These are phyloP conservation scores for Calliphora vicina DNA, from an alignment of 1,140 invertebrate species.

Conservation along the genomic window DNA sequence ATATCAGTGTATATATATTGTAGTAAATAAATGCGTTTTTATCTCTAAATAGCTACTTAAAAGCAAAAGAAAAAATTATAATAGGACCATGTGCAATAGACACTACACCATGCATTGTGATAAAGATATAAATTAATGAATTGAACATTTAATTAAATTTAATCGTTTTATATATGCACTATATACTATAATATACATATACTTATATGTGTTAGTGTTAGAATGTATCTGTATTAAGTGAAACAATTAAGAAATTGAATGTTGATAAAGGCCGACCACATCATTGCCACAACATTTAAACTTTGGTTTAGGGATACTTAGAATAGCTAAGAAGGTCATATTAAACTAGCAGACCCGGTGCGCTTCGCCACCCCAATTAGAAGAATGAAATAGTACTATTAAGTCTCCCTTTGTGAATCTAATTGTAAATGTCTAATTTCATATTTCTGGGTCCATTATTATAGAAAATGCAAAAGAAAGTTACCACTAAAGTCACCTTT, in stretches of 20 bases:
- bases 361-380: too few relatives aligned
- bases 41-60: background rate
- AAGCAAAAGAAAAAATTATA: background rate
- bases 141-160: background rate
- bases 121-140: slow-evolving; percentile 2
- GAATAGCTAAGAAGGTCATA: background rate
- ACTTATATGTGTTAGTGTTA: too few relatives aligned
- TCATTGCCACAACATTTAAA: background rate
- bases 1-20: too few relatives aligned
- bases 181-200: background rate
- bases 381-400: too few relatives aligned
- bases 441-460: too few relatives aligned
- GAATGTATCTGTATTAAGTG: background rate
- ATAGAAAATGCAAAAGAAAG: too few relatives aligned
- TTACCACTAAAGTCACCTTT: too few relatives aligned
- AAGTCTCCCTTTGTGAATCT: too few relatives aligned
- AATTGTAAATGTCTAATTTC: too few relatives aligned
- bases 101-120: background rate
- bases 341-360: too few relatives aligned
- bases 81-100: background rate
- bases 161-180: background rate
- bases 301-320: background rate
- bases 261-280: background rate
- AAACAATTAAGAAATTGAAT: background rate
- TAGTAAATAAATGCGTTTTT: background rate